phyloP scores from a whole-genome alignment of 2,113 vertebrate genomes.

The Paramisgurnus dabryanus region DNA sequence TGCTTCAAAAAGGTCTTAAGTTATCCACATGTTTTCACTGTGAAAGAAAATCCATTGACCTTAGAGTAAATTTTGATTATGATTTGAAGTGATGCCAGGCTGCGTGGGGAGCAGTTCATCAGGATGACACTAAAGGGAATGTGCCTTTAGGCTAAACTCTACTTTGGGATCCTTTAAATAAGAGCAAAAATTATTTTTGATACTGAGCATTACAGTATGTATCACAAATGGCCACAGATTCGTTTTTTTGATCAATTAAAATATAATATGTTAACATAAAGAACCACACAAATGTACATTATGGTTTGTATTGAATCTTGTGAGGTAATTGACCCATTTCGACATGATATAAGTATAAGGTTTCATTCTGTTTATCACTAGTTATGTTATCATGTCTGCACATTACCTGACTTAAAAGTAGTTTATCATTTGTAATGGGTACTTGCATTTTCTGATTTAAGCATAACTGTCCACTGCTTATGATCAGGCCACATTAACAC shows the following conservation, averaged over 20 bases:
- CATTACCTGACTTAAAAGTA: not conserved
- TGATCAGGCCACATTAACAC: not conserved
- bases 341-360: not conserved
- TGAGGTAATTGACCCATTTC: not conserved
- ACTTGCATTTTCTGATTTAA: not conserved
- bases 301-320: not conserved
- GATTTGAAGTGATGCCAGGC: conserved; percentile 29
- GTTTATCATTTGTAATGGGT: not conserved
- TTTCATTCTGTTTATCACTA: not conserved
- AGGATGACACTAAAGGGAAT: conserved; percentile 18
- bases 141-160: conserved; percentile 28
- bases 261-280: not conserved
- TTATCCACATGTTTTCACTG: not conserved
- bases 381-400: conserved; percentile 4
- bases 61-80: conserved; percentile 7
- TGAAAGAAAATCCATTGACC: conserved; percentile 26
- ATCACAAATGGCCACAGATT: not conserved
- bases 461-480: not conserved
- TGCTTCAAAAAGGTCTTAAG: not conserved
- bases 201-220: not conserved
- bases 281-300: not conserved
- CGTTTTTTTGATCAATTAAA: not conserved
- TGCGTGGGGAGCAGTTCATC: conserved; percentile 12
- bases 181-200: conserved; percentile 1
- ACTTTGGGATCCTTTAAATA: conserved; percentile 14